Evolutionary conservation across 2,888 invertebrate genomes (phyloP).

Genomic region (Drosophila limbata): DNA sequence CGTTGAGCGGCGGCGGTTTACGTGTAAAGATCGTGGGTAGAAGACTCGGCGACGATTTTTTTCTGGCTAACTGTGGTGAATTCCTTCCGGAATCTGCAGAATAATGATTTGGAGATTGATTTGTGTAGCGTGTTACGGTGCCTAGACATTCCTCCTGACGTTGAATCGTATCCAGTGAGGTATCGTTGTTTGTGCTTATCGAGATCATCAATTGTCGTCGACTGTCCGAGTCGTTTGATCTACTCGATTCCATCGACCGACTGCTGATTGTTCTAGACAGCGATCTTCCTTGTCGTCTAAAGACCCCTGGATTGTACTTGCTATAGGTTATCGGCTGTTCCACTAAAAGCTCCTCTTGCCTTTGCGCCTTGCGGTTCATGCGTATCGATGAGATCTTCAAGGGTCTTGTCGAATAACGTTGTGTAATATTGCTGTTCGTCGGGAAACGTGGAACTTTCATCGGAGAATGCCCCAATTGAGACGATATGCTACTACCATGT

Average conservation of each 20-base stretch:
- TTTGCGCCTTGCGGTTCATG: not conserved
- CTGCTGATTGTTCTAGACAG: not conserved
- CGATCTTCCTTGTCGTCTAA: not conserved
- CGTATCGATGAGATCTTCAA: constrained; percentile 16
- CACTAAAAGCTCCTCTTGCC: not conserved
- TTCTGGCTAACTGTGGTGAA: no score
- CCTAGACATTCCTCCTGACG: constrained; percentile 11
- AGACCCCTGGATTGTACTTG: no score
- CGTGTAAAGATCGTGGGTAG: not conserved
- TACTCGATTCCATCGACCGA: not conserved
- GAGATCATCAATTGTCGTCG: not conserved
- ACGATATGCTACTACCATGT: not conserved
- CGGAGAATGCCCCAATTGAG: not conserved
- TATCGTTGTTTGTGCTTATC: not conserved
- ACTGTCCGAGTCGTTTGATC: not conserved
- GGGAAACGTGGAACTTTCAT: not conserved
- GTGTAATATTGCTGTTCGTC: not conserved
- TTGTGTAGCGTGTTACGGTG: not conserved
- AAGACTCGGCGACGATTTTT: not conserved
- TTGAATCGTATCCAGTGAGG: constrained; percentile 21
- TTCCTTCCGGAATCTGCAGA: not conserved
- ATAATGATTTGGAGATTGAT: not conserved
- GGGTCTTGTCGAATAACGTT: not conserved
- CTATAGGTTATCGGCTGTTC: not conserved
- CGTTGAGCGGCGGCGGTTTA: constrained; percentile 4